A percentile compares a stretch with the other conserved stretches of the same genome.
Conservation (phyloP, 1,140 invertebrate species). For the Sycobia sp. region DNA sequence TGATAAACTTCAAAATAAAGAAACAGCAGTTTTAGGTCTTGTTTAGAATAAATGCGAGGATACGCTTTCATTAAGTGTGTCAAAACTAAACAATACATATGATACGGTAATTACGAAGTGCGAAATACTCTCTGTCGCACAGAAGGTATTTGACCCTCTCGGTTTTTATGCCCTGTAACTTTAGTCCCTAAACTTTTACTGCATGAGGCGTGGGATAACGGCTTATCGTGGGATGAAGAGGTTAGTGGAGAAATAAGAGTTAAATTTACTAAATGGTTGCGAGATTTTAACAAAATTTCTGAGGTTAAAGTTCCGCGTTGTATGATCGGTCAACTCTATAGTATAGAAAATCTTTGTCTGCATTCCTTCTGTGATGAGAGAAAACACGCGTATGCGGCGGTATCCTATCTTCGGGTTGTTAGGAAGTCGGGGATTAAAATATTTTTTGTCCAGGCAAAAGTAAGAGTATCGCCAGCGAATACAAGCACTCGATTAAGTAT, state of each 20-base stretch:
- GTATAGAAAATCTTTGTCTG: background rate
- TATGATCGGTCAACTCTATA: background rate
- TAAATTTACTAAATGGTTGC: constrained; percentile 34
- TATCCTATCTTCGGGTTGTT: constrained; percentile 13
- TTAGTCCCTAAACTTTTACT: background rate
- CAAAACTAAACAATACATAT: too few relatives aligned
- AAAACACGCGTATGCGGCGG: constrained; percentile 14
- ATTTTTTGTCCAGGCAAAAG: constrained; percentile 17
- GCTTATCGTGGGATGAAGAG: constrained; percentile 37
- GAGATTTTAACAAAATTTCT: constrained; percentile 14
- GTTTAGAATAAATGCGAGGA: background rate
- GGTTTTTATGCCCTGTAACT: background rate
- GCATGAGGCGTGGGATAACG: background rate
- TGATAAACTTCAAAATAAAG: background rate
- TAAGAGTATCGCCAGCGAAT: constrained; percentile 9
- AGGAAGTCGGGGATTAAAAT: background rate
- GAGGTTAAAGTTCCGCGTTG: background rate
- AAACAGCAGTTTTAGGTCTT: background rate
- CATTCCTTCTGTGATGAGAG: constrained; percentile 15
- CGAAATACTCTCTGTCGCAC: background rate
- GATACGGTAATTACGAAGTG: background rate
- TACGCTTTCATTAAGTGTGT: background rate
- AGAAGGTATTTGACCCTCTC: background rate
- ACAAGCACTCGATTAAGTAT: constrained; percentile 1
- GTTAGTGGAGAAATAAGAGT: background rate